Percentiles rank a stretch among this genome's conserved stretches.
Conservation (phyloP, 2,113 vertebrate species). For the Otus sunia region DNA sequence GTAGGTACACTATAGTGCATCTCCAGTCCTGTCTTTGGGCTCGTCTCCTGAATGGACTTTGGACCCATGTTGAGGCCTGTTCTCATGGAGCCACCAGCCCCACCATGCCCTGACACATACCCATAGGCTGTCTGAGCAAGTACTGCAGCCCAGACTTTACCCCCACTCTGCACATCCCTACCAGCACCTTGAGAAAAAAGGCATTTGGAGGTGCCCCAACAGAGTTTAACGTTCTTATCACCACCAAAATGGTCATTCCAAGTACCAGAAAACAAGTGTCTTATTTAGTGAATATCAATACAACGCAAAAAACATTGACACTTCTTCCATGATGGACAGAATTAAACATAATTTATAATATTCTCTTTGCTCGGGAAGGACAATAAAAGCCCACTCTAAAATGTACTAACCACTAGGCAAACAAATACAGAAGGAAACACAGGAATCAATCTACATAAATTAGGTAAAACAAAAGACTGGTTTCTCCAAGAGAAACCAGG, state of each 20-base stretch:
- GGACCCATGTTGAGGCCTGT: neutral
- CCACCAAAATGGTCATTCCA: neutral
- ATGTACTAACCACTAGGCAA: neutral
- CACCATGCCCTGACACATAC: neutral
- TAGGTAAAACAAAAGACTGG: neutral
- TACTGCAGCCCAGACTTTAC: neutral
- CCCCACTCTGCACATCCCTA: neutral
- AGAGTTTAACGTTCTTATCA: neutral
- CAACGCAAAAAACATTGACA: neutral
- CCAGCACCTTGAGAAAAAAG: neutral
- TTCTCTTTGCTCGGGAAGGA: neutral
- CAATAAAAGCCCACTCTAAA: neutral
- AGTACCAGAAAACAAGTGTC: neutral
- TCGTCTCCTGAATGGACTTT: neutral
- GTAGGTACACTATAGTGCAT: rapidly evolving
- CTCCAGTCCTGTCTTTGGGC: neutral
- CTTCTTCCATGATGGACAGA: neutral
- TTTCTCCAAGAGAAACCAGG: neutral
- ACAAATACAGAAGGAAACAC: neutral
- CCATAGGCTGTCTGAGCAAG: neutral
- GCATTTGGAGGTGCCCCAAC: neutral
- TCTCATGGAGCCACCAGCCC: neutral
- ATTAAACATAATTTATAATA: neutral
- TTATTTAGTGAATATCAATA: neutral
- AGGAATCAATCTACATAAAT: neutral